A percentile compares a stretch with the other conserved stretches of the same genome.
phyloP scores from a whole-genome alignment of 2,888 invertebrate species.

The Drosophila percnosoma region DNA sequence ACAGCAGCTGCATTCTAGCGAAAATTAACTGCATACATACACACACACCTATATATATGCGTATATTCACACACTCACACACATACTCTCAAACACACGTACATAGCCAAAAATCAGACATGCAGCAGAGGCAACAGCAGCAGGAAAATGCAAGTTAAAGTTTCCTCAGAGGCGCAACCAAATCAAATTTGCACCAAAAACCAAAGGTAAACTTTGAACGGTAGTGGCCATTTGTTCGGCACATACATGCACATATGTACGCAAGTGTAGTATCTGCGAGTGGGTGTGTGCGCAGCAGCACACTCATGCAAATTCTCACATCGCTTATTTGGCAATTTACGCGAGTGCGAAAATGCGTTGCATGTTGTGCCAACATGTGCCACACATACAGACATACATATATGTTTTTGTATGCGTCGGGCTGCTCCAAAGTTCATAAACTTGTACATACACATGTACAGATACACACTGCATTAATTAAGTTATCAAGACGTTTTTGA shows the following conservation, averaged over 20 bases:
- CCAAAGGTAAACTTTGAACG: constrained; percentile 77
- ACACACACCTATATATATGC: not conserved
- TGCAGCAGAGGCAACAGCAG: constrained; percentile 8
- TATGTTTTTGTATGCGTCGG: constrained; percentile 27
- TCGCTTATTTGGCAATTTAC: constrained; percentile 79
- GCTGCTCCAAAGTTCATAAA: constrained; percentile 50
- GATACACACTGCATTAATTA: constrained; percentile 54
- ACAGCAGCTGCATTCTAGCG: constrained; percentile 62
- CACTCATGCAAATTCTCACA: constrained; percentile 69
- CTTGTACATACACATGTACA: constrained; percentile 29
- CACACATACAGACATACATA: not conserved
- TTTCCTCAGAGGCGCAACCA: constrained; percentile 56
- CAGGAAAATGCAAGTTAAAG: constrained; percentile 62
- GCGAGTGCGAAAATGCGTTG: constrained; percentile 75
- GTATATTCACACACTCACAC: constrained; percentile 3
- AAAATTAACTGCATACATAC: constrained; percentile 60
- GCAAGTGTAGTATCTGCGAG: not conserved
- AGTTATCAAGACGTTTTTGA: constrained; percentile 67
- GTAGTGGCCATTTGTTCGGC: constrained; percentile 48
- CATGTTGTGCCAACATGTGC: constrained; percentile 52
- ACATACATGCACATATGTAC: constrained; percentile 1
- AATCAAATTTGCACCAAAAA: constrained; percentile 79
- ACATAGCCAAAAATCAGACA: constrained; percentile 45
- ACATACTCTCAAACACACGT: constrained; percentile 4
- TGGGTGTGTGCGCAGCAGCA: constrained; percentile 12